Evolutionary conservation across 1,140 invertebrate genomes (phyloP), one percentile per base, ranked within the genome.

Genomic region (Tribolium madens): DNA sequence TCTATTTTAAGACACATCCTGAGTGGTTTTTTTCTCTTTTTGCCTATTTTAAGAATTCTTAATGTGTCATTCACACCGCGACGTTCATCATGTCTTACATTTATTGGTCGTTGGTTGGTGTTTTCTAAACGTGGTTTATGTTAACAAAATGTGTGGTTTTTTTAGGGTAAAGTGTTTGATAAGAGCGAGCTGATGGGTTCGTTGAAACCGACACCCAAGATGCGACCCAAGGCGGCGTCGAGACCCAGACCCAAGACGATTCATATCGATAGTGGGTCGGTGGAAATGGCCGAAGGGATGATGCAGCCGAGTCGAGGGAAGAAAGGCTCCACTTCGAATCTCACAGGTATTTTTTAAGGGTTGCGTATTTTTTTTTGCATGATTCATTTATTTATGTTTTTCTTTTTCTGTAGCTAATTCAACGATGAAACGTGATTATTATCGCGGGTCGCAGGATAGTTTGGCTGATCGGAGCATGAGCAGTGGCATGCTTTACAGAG

Each of bases 161-260:
- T 85, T 47, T 79, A 93, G 92, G 93, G 93, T 75, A 94, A 94
- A 87, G 90, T 91, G 42, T 85, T 95, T 14, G 92, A 95, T 85
- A 93, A 92, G 81, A 79, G 86, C 46, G 93, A 94, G 79, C 85
- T 93, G 76, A 86, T 92, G 71, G 90, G 91, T 80, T 88, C 91
- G 10, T 87, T 92, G 81, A 91, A 85, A 81, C 84, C 87, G 53
- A 87, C 88, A 36, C 88, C 90, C 77, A 91, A 91, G 85, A 86
- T 91, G 81, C 84, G 92, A 78, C 87, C 87, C 73, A 91, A 91
- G 85, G 89, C 85, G 76, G 79, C 85, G 78, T 84, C 87, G 75
- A 88, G 94, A 70, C 93, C 93, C 57, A 87, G 94, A 31, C 95
- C 94, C 36, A 96, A 95, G 87, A 96, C 95, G 10, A 96, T 96